Evolutionary conservation across 2,888 invertebrate species (phyloP), one percentile per base, ranked within the genome.

Genomic region (Parnassius orleans): DNA sequence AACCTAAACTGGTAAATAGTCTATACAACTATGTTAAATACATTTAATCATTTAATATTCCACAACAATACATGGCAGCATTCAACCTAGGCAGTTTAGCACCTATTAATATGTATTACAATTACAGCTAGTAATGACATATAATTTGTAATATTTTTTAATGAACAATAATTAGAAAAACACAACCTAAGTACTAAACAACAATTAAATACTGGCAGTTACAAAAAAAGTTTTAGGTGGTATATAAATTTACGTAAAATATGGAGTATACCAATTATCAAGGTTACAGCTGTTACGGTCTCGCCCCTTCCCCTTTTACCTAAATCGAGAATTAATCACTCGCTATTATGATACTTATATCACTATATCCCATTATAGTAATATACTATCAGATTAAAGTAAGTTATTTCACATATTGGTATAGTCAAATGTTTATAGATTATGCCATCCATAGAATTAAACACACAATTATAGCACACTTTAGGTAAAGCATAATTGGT

Each of bases 181-280:
- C 81, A 86, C 84, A 86, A 86, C 85, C 84, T 80, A 78, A 74
- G 61, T 75, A 77, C 69, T 80, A 84, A 73, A 85, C 81, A 83
- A 87, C 80, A 76, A 72, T 77, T 75, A 78, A 84, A 86, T 86
- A 86, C 82, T 87, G 87, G 83, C 84, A 86, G 84, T 84, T 79
- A 71, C 53, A 61, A 62, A 63, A 48, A 48, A 19, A 48, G 47
- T 53, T 19, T 66, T 55, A 63, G 60, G 51, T 61, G 53, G 54
- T 43, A 63, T 57, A 33, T 19, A 63, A 24, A 62, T 64, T 58
- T 58, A 46, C 14, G 14, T 48, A 9, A 48, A 14, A 9, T 14
- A 15, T 48, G 48, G 33, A 33, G 33, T 33, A 33, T 7, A 33
- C 33, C 5, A 33, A 7, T 5, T 33, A 33, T 33, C 33, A 33